phyloP scores from a whole-genome alignment of 2,113 vertebrate genomes.

The Myiozetetes cayanensis region DNA sequence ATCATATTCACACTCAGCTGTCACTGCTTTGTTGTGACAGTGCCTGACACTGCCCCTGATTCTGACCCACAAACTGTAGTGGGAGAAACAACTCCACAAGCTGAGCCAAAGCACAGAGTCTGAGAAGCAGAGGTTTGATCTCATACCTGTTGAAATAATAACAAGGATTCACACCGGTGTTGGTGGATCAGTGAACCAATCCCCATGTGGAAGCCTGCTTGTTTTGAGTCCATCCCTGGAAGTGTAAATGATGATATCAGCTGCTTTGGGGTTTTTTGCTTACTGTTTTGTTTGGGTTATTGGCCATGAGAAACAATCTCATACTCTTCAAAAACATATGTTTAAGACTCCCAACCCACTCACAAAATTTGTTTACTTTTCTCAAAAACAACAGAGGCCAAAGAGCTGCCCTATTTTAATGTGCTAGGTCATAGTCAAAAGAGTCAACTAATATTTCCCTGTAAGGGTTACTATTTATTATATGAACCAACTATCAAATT shows the following conservation, averaged over 20 bases:
- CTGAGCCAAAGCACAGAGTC: not conserved
- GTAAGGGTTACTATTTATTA: not conserved
- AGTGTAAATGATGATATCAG: not conserved
- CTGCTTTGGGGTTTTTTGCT: not conserved
- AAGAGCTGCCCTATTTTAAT: not conserved
- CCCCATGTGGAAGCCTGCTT: not conserved
- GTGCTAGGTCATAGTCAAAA: not conserved
- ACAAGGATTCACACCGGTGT: not conserved
- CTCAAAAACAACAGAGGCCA: not conserved
- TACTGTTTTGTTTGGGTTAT: not conserved
- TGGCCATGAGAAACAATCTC: not conserved
- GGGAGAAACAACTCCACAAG: not conserved
- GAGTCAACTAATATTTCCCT: not conserved
- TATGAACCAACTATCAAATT: not conserved
- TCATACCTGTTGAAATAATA: not conserved
- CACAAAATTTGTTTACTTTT: not conserved
- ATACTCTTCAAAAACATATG: not conserved
- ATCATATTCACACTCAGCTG: not conserved
- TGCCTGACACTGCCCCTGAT: not conserved
- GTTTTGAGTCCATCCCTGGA: not conserved
- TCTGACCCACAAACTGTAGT: not conserved
- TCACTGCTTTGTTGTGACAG: not conserved
- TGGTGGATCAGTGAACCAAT: not conserved
- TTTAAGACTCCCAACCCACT: not conserved
- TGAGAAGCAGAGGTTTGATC: not conserved